A percentile compares a stretch with the other conserved stretches of the same genome.
Conservation (phyloP, 2,113 vertebrate species). For the Macquaria australasica region DNA sequence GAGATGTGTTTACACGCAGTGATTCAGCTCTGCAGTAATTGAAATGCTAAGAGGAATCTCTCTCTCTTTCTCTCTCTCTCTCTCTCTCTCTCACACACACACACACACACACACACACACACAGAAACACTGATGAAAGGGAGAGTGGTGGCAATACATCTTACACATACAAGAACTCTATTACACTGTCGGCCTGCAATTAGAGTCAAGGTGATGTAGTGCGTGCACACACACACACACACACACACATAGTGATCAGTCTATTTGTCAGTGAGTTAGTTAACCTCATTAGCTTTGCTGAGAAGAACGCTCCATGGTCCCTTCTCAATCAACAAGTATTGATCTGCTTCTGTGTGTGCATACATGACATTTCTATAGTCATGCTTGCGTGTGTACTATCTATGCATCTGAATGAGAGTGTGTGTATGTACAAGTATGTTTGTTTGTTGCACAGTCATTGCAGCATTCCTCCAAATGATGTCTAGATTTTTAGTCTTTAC, state of each 20-base stretch:
- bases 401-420: background rate
- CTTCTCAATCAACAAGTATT: slow-evolving; percentile 45
- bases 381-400: background rate
- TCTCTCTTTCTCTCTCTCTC: too few relatives aligned
- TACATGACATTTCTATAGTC: background rate
- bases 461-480: too few relatives aligned
- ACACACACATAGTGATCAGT: slow-evolving; percentile 24
- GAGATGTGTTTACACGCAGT: slow-evolving; percentile 17
- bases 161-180: slow-evolving; percentile 40
- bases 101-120: background rate
- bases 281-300: slow-evolving; percentile 46
- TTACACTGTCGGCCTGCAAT: slow-evolving; percentile 47
- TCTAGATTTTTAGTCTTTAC: background rate
- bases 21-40: slow-evolving; percentile 33
- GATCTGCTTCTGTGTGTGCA: slow-evolving; percentile 36
- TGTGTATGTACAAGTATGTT: background rate
- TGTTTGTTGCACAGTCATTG: background rate
- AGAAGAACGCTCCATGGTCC: slow-evolving; percentile 32
- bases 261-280: slow-evolving; percentile 36
- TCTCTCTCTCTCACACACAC: background rate
- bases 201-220: slow-evolving; percentile 52
- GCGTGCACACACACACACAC: slow-evolving; percentile 8
- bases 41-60: slow-evolving; percentile 17
- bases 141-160: slow-evolving; percentile 35
- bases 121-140: slow-evolving; percentile 11